phyloP scores from a whole-genome alignment of 1,140 invertebrate genomes.

The Drosophila micromelanica region DNA sequence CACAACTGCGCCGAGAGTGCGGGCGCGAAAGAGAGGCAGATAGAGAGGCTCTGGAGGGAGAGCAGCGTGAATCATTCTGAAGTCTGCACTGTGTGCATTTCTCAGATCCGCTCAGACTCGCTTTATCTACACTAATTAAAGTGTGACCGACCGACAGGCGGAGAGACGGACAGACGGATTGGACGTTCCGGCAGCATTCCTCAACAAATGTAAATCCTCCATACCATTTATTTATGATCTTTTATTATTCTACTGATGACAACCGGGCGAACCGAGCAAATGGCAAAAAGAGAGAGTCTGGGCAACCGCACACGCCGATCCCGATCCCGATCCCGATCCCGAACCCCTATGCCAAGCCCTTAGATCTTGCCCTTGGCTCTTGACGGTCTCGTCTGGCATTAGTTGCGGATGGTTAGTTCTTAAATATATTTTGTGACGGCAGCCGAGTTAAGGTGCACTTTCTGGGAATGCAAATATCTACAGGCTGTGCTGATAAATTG shows the following conservation, averaged over 20 bases:
- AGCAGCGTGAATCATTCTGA: conserved; percentile 51
- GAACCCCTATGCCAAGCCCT: too few relatives aligned
- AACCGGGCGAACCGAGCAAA: conserved; percentile 46
- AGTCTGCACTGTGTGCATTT: conserved; percentile 59
- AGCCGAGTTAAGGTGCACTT: conserved; percentile 29
- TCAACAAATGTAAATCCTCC: conserved; percentile 55
- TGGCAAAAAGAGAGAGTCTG: conserved; percentile 36
- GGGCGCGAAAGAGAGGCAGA: conserved; percentile 7
- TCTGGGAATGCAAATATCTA: conserved; percentile 37
- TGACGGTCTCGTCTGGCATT: conserved; percentile 44
- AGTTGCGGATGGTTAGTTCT: conserved; percentile 66
- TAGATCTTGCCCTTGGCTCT: conserved; percentile 2
- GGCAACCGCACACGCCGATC: conserved; percentile 74
- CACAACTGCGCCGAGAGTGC: neutral
- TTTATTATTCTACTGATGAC: conserved; percentile 70
- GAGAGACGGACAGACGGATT: neutral
- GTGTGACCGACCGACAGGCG: conserved; percentile 66
- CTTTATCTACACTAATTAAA: conserved; percentile 80
- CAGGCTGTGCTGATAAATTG: conserved; percentile 39
- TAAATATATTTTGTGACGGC: conserved; percentile 37
- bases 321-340: too few relatives aligned
- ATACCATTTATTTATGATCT: conserved; percentile 79
- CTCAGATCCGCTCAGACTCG: conserved; percentile 67
- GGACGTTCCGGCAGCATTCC: conserved; percentile 19
- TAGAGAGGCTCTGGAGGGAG: conserved; percentile 5